A percentile compares a stretch with the other conserved stretches of the same genome.
phyloP scores from a whole-genome alignment of 2,113 vertebrate genomes.

The Clarias macrocephalus region DNA sequence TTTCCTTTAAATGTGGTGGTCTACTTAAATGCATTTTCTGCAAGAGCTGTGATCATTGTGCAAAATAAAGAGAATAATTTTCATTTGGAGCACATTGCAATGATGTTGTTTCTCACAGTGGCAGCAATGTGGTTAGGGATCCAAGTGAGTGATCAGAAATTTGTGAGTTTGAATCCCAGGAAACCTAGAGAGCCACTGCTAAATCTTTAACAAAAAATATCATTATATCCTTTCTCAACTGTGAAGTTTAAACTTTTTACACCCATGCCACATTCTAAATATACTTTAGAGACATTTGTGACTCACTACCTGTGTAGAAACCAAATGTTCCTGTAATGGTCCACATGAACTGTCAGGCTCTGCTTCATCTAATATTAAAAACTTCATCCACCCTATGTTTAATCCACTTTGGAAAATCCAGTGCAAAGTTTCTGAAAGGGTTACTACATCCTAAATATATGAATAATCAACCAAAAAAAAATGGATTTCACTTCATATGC shows the following conservation, averaged over 20 bases:
- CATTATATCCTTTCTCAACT: not conserved
- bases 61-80: not conserved
- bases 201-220: not conserved
- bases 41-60: not conserved
- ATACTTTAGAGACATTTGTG: not conserved
- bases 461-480: not conserved
- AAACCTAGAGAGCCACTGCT: not conserved
- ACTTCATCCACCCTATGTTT: not conserved
- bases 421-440: not conserved
- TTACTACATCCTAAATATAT: not conserved
- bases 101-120: not conserved
- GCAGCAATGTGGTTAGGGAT: not conserved
- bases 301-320: constrained; percentile 1
- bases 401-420: not conserved
- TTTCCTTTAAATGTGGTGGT: not conserved
- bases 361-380: not conserved
- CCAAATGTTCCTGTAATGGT: constrained; percentile 18
- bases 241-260: not conserved
- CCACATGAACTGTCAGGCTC: not conserved
- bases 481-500: not conserved
- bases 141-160: not conserved
- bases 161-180: constrained; percentile 8
- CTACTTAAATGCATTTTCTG: not conserved
- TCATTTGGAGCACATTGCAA: not conserved
- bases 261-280: not conserved